These are phyloP conservation scores for Colletes gigas DNA, from an alignment of 1,140 invertebrate genomes.

Conservation along the genomic window DNA sequence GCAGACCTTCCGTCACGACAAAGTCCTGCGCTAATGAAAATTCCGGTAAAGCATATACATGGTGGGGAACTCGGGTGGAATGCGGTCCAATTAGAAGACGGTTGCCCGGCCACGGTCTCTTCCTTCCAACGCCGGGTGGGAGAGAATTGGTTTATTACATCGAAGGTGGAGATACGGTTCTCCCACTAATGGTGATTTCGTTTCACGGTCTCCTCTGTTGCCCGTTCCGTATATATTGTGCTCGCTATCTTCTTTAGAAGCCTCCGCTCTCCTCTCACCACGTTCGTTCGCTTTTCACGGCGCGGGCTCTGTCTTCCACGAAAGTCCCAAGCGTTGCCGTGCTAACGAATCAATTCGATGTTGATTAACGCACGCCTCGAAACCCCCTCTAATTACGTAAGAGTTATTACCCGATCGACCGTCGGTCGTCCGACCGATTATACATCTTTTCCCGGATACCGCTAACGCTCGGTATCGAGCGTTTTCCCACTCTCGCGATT, in stretches of 20 bases:
- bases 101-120: constrained; percentile 55
- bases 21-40: constrained; percentile 77
- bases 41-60: constrained; percentile 71
- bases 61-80: constrained; percentile 65
- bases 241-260: constrained; percentile 15
- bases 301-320: constrained; percentile 25
- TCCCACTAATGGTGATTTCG: constrained; percentile 61
- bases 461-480: constrained; percentile 29
- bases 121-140: constrained; percentile 25
- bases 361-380: constrained; percentile 73
- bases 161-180: constrained; percentile 63
- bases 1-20: constrained; percentile 74
- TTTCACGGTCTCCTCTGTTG: constrained; percentile 23
- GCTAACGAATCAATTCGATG: constrained; percentile 77
- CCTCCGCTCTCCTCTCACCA: not conserved
- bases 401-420: constrained; percentile 73
- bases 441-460: constrained; percentile 50
- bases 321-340: constrained; percentile 38
- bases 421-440: constrained; percentile 62
- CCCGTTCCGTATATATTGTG: constrained; percentile 11
- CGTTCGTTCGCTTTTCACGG: not conserved
- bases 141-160: constrained; percentile 73
- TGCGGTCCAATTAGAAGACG: constrained; percentile 77
- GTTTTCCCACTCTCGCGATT: constrained; percentile 4
- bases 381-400: constrained; percentile 73